Percentiles rank a stretch among this genome's conserved stretches.
Conservation (phyloP, 2,797 vertebrate genomes). For the Heteromormyrus szaboi region DNA sequence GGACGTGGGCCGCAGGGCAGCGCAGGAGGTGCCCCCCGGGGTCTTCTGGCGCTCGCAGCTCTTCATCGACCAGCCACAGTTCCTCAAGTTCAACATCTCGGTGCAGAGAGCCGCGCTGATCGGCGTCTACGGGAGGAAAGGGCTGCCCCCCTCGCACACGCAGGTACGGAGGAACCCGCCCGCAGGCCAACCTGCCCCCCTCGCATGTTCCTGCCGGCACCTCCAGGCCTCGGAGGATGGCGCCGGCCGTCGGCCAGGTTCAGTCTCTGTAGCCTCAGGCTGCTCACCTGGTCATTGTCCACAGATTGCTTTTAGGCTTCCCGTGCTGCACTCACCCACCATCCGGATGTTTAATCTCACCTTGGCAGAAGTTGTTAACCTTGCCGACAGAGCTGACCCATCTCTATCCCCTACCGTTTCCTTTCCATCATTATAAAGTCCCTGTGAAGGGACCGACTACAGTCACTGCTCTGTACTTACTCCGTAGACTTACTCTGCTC, state of each 20-base stretch:
- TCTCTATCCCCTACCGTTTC: background rate
- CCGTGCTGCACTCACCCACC: background rate
- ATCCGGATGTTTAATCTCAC: background rate
- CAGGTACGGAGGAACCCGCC: conserved; percentile 65
- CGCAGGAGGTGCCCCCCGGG: conserved; percentile 82
- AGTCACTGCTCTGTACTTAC: background rate
- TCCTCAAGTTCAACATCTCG: conserved; percentile 98
- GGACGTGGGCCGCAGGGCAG: conserved; percentile 77
- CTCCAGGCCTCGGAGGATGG: background rate
- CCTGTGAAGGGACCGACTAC: background rate
- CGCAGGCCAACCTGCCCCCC: background rate
- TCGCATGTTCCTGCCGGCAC: background rate
- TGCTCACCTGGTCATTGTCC: background rate
- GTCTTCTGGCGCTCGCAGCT: conserved; percentile 94
- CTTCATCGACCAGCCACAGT: conserved; percentile 83
- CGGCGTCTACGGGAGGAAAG: conserved; percentile 93
- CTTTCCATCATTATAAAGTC: background rate
- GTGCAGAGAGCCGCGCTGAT: conserved; percentile 95
- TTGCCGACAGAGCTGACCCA: background rate
- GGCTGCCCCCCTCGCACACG: conserved; percentile 90
- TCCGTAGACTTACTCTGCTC: background rate
- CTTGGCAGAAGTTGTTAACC: background rate
- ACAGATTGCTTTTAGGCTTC: background rate
- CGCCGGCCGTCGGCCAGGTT: background rate
- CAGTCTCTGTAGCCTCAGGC: background rate